These are phyloP conservation scores for Cosmia trapezina DNA, from an alignment of 2,888 invertebrate genomes.

Conservation along the genomic window DNA sequence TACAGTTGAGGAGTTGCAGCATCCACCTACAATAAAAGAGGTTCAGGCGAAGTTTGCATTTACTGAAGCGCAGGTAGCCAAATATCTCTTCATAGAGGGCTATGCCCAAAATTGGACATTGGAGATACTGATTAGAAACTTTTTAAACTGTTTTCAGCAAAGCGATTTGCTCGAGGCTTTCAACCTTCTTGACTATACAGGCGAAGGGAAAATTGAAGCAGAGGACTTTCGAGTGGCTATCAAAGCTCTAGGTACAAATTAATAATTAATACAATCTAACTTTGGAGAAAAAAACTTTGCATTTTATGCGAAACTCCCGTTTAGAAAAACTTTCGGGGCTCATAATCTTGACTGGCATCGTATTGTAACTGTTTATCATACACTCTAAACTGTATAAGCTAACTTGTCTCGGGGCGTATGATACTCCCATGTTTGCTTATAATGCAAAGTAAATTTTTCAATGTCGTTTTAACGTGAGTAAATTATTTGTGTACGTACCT, in stretches of 20 bases:
- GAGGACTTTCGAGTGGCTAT: conserved; percentile 86
- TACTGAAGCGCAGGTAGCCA: conserved; percentile 75
- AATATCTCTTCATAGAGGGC: background rate
- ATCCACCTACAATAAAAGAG: conserved; percentile 61
- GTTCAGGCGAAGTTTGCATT: conserved; percentile 77
- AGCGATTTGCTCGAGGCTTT: conserved; percentile 84
- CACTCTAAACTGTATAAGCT: too few relatives aligned
- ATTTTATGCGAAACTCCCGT: too few relatives aligned
- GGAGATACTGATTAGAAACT: background rate
- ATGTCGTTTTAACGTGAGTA: background rate
- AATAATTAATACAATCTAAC: background rate
- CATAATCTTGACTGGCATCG: background rate
- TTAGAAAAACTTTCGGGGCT: too few relatives aligned
- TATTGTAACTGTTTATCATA: background rate
- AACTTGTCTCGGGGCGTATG: too few relatives aligned
- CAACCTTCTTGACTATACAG: conserved; percentile 83
- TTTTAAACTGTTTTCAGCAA: conserved; percentile 73
- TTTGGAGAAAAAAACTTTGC: background rate
- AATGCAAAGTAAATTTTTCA: background rate
- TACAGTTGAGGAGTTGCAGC: conserved; percentile 54
- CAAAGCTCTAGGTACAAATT: conserved; percentile 83
- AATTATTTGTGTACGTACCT: background rate
- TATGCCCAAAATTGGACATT: background rate
- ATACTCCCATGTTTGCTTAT: too few relatives aligned
- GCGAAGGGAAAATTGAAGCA: conserved; percentile 86